Percentiles rank a stretch among this genome's conserved stretches.
Conservation (phyloP, 2,888 invertebrate species). For the Heliconius charithonia region DNA sequence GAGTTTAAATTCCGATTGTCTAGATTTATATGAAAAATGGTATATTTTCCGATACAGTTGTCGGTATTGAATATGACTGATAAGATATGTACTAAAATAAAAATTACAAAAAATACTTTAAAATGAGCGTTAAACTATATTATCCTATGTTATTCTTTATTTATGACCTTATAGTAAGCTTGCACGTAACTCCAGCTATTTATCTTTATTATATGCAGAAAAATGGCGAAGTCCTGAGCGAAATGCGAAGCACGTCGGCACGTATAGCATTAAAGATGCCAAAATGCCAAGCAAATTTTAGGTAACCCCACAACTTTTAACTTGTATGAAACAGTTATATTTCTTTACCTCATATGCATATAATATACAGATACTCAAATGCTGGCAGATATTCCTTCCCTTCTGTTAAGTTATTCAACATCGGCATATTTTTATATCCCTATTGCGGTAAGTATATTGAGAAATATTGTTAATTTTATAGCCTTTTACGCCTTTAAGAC, state of each 20-base stretch:
- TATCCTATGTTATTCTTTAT: conserved; percentile 17
- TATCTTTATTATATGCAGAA: conserved; percentile 39
- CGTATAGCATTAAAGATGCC: conserved; percentile 35
- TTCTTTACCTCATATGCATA: not conserved
- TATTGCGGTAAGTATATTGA: not conserved
- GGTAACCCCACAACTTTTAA: conserved; percentile 23
- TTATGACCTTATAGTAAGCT: conserved; percentile 33
- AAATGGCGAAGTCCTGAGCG: conserved; percentile 33
- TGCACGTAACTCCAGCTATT: conserved; percentile 33
- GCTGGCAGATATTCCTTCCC: not conserved
- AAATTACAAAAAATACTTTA: not conserved
- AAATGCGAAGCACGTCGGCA: conserved; percentile 36
- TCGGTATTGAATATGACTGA: too few species aligned
- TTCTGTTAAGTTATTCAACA: not conserved
- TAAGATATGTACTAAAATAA: not conserved
- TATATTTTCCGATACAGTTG: too few species aligned
- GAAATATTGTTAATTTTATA: not conserved
- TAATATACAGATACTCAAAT: not conserved
- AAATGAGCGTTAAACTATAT: conserved; percentile 14
- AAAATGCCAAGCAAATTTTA: conserved; percentile 31
- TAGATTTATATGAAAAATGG: too few species aligned
- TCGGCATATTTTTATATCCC: not conserved
- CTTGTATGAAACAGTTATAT: conserved; percentile 9
- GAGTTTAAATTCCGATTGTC: too few species aligned
- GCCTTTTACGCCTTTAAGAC: not conserved